A percentile compares a stretch with the other conserved stretches of the same genome.
Conservation (phyloP, 2,888 invertebrate species). For the Carpatolechia fugitivella region DNA sequence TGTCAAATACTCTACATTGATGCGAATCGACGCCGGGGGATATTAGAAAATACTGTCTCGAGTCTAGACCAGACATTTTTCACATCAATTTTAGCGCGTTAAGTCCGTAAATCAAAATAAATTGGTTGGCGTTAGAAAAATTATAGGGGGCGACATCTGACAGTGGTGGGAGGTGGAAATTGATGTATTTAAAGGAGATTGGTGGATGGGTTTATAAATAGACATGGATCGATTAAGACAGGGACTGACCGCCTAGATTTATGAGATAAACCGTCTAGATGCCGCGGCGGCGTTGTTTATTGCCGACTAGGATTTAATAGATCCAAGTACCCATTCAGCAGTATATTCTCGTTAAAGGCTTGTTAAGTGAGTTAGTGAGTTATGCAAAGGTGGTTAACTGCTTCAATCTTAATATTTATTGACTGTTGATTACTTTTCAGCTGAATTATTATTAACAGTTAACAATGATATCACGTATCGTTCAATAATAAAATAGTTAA, state of each 20-base stretch:
- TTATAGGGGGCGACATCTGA: conserved; percentile 22
- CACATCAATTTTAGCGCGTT: conserved; percentile 17
- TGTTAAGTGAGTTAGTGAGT: conserved; percentile 1
- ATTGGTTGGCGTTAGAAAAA: conserved; percentile 26
- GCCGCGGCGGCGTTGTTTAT: conserved; percentile 19
- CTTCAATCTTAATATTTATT: background rate
- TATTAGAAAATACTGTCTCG: conserved; percentile 10
- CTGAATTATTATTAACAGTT: too few relatives aligned
- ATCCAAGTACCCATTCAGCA: background rate
- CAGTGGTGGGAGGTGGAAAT: conserved; percentile 8
- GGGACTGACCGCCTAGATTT: conserved; percentile 27
- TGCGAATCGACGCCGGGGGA: conserved; percentile 2
- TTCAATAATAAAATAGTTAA: too few relatives aligned
- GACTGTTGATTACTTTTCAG: too few relatives aligned
- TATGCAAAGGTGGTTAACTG: background rate
- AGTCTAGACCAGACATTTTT: conserved; percentile 14
- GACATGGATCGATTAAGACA: conserved; percentile 25
- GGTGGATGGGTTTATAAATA: conserved; percentile 24
- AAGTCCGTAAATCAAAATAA: conserved; percentile 20
- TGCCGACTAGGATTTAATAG: conserved; percentile 16
- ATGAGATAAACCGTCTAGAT: conserved; percentile 24
- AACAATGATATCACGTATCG: too few relatives aligned
- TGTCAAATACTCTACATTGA: conserved; percentile 16
- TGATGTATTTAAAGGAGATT: conserved; percentile 8
- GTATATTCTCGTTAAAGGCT: conserved; percentile 1